A percentile compares a stretch with the other conserved stretches of the same genome.
phyloP scores from a whole-genome alignment of 2,113 vertebrate genomes.

The Maccullochella peelii region DNA sequence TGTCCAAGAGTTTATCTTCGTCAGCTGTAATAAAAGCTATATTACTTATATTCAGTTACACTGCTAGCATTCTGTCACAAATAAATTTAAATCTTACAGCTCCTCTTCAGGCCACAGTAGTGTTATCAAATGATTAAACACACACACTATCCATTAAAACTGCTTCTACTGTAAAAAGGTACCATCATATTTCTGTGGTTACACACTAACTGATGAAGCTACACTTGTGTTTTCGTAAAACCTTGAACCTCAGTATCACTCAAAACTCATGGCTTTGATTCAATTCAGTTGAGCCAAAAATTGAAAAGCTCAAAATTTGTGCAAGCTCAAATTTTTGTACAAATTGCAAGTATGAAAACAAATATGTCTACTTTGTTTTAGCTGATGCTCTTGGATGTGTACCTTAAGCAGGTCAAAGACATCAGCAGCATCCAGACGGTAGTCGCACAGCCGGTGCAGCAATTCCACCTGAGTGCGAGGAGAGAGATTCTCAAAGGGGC shows the following conservation, averaged over 20 bases:
- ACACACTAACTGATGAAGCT: not conserved
- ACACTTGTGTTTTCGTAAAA: not conserved
- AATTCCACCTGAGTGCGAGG: constrained; percentile 93
- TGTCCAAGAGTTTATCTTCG: not conserved
- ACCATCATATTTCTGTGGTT: not conserved
- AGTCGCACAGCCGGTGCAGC: constrained; percentile 96
- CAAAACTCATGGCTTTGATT: not conserved
- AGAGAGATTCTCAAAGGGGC: constrained; percentile 89
- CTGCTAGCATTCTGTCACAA: not conserved
- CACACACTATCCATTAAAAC: not conserved
- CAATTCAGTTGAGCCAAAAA: not conserved
- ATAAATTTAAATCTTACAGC: not conserved
- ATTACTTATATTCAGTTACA: constrained; percentile 2
- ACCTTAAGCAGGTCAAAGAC: constrained; percentile 99
- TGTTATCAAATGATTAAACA: not conserved
- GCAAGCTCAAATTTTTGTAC: not conserved
- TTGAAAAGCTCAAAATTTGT: not conserved
- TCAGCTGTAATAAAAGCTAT: not conserved
- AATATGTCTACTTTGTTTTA: not conserved
- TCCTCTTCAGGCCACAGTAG: not conserved
- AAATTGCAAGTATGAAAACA: not conserved
- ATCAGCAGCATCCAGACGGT: constrained; percentile 95
- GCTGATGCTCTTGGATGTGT: not conserved
- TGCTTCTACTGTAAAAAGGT: not conserved
- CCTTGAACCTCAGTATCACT: not conserved